phyloP scores from a whole-genome alignment of 2,888 invertebrate species.

The Eutolmus rufibarbis region DNA sequence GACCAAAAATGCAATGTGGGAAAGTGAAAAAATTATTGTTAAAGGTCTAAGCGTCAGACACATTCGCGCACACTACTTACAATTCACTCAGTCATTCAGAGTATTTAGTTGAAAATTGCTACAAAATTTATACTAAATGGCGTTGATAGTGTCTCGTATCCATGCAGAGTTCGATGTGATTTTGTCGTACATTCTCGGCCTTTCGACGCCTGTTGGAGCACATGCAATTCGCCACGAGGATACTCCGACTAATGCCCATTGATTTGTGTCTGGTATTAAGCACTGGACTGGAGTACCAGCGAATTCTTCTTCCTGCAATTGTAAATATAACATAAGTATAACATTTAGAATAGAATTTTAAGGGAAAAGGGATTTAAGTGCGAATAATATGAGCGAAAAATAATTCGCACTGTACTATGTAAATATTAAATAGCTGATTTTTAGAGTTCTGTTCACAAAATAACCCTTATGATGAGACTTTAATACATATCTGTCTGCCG shows the following conservation, averaged over 20 bases:
- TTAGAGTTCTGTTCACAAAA: too few species aligned
- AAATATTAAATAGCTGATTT: too few species aligned
- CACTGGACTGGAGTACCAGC: conserved; percentile 89
- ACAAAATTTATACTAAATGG: conserved; percentile 51
- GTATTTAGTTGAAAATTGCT: background rate
- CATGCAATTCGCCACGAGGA: conserved; percentile 88
- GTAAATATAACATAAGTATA: background rate
- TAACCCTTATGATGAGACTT: too few species aligned
- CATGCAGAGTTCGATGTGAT: conserved; percentile 84
- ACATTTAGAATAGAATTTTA: too few species aligned
- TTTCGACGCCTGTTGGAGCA: conserved; percentile 76
- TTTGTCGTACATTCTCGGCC: conserved; percentile 84
- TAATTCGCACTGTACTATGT: too few species aligned
- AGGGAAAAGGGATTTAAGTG: too few species aligned
- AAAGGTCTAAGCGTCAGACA: conserved; percentile 9
- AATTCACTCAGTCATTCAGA: background rate
- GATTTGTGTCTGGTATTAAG: conserved; percentile 72
- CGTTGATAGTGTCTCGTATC: conserved; percentile 79
- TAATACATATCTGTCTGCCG: too few species aligned
- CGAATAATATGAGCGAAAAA: too few species aligned
- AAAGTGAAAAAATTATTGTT: background rate
- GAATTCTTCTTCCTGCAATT: conserved; percentile 80
- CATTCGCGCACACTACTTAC: background rate
- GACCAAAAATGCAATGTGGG: conserved; percentile 40
- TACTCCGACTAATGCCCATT: conserved; percentile 82